These are phyloP conservation scores for Baryphthengus martii DNA, from an alignment of 2,113 vertebrate species.

Conservation along the genomic window DNA sequence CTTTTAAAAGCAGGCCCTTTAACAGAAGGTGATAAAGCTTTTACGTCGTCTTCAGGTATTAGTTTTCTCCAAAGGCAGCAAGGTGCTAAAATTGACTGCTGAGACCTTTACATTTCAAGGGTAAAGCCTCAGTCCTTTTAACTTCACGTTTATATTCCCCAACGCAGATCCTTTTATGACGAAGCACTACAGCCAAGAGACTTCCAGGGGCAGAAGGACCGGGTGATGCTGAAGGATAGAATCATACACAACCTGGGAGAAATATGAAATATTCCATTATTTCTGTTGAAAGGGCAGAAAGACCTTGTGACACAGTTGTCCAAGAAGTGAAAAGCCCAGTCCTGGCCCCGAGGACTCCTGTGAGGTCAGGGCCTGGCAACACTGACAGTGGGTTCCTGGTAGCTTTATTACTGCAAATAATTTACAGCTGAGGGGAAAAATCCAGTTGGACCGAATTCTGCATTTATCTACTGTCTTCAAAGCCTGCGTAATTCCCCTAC, in stretches of 20 bases:
- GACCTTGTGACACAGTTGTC: fast-evolving
- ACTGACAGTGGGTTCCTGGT: background rate
- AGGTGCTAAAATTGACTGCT: background rate
- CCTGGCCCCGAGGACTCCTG: background rate
- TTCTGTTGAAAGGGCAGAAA: background rate
- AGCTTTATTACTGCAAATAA: background rate
- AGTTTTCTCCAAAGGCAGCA: background rate
- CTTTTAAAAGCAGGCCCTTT: background rate
- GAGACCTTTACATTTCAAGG: background rate
- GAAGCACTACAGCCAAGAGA: background rate
- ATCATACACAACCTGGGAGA: background rate
- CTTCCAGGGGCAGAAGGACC: background rate
- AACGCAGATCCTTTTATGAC: background rate
- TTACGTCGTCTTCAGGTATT: background rate
- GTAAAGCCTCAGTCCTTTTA: background rate
- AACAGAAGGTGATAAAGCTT: background rate
- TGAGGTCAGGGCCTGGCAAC: background rate
- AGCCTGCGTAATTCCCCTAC: background rate
- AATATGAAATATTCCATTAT: background rate
- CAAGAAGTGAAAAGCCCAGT: background rate
- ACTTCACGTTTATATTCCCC: background rate
- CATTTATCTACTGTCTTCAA: background rate
- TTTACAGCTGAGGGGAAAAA: background rate
- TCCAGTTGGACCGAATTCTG: background rate
- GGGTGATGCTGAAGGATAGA: background rate